A percentile compares a stretch with the other conserved stretches of the same genome.
These are phyloP conservation scores for Drosophila pseudotalamancana DNA, from an alignment of 2,888 invertebrate species.

Conservation along the genomic window DNA sequence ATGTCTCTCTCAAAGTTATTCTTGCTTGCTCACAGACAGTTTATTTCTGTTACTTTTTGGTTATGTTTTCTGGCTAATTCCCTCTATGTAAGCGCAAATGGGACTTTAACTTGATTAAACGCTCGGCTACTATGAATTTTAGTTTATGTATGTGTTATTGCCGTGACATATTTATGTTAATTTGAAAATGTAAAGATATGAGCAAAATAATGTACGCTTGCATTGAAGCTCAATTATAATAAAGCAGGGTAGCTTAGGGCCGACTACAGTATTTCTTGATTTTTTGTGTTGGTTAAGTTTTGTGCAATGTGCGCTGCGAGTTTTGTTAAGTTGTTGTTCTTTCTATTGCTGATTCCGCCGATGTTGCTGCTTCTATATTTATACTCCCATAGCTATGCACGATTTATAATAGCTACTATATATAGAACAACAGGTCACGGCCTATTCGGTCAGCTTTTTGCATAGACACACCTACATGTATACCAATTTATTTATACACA, in stretches of 20 bases:
- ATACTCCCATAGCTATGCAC: slow-evolving; percentile 79
- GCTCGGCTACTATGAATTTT: background rate
- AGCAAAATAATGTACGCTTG: background rate
- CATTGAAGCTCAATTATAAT: background rate
- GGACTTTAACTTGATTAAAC: background rate
- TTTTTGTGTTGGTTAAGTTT: slow-evolving; percentile 25
- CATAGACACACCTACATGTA: slow-evolving; percentile 25
- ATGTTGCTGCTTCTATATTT: slow-evolving; percentile 76
- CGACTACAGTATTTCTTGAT: background rate
- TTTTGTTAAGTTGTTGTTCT: slow-evolving; percentile 47
- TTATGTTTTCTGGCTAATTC: too few species aligned
- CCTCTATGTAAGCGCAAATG: background rate
- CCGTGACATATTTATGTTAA: background rate
- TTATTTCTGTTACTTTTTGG: too few species aligned
- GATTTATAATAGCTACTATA: slow-evolving; percentile 80
- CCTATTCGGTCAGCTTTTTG: slow-evolving; percentile 73
- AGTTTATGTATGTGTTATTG: background rate
- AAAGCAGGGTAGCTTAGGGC: background rate
- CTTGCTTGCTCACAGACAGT: too few species aligned
- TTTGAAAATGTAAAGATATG: background rate
- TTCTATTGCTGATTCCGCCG: slow-evolving; percentile 38
- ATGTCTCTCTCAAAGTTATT: too few species aligned
- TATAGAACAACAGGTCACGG: slow-evolving; percentile 83
- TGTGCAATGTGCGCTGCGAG: slow-evolving; percentile 55
- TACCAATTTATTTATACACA: slow-evolving; percentile 17